Base-by-base conservation (phyloP, 2,113 vertebrate genomes). In the Hemichromis elongatus region DNA sequence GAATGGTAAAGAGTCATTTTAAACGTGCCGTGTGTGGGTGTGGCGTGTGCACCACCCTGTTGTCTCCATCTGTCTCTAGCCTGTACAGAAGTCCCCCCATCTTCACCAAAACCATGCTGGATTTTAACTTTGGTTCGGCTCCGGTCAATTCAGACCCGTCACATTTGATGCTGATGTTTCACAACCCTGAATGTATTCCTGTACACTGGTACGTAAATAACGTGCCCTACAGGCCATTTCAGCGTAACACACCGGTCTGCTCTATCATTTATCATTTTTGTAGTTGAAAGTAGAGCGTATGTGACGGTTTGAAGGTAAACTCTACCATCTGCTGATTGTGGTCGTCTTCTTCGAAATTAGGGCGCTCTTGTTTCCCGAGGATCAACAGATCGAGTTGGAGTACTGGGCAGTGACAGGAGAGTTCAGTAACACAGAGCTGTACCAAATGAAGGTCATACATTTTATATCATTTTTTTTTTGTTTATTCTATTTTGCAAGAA, bases 281-380 rank as follows among this genome's bases (percentile, higher is more conserved):
- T 75, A 19, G 16, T 75, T 52, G 42, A 75, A 75, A 75, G 9
- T 52, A 52, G 26, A 52, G 26, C 6, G 1, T 63, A 37, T n/a
- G 18, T 0, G 14, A 73, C 3, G 26, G 70, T 52, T 52, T 13
- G 18, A 75, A 37, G 13, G 13, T 3, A 2, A 6, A n/a, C 40
- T 37, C 3, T 18, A 26, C 21, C 35, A 53, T 52, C 30, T 40
- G 4, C 40, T 79, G 19, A 75, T 16, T 66, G 8, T 40, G 63
- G 13, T 12, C 26, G 66, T 82, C 30, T 5, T 81, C 52, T 79
- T 37, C 10, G 8, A 59, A 45, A 30, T 83, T 66, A 98, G 98
- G 98, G 88, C 94, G 28, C 98, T 99, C 92, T 92, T 99, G 91
- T 98, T 98, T 90, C 98, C 98, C 30, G 96, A 96, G 75, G 97